A percentile compares a stretch with the other conserved stretches of the same genome.
Conservation (phyloP, 30 jellyfish, hydroid and myxozoan species). For the Pelagia noctiluca region DNA sequence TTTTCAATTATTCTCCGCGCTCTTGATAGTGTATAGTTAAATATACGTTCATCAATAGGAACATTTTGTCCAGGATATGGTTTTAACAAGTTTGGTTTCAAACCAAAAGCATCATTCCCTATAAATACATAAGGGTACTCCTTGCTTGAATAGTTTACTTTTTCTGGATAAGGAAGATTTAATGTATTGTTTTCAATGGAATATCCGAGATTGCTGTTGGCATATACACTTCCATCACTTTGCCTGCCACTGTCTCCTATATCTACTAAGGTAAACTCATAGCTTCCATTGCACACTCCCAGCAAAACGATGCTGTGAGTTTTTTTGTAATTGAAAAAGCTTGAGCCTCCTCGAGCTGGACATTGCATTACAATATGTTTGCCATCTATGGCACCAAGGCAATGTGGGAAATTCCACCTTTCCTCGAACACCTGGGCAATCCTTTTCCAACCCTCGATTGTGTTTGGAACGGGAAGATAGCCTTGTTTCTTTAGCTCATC, state of each 20-base stretch:
- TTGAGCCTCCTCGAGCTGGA: constrained; percentile 44
- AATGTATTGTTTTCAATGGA: constrained; percentile 40
- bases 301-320: constrained; percentile 14
- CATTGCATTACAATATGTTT: constrained; percentile 45
- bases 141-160: constrained; percentile 29
- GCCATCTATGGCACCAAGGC: no score
- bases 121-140: constrained; percentile 62
- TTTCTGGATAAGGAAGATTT: constrained; percentile 43
- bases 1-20: constrained; percentile 70
- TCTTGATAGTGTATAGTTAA: constrained; percentile 53
- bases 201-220: no score
- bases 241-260: no score
- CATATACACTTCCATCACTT: no score
- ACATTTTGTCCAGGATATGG: constrained; percentile 56
- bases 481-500: not conserved
- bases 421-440: no score
- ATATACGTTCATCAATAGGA: constrained; percentile 46
- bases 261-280: constrained; percentile 41
- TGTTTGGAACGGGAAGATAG: constrained; percentile 8
- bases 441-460: constrained; percentile 27
- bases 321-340: constrained; percentile 38
- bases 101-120: constrained; percentile 73
- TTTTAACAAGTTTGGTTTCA: constrained; percentile 58
- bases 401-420: no score
- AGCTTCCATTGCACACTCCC: constrained; percentile 46